A percentile compares a stretch with the other conserved stretches of the same genome.
These are phyloP conservation scores for Melinopterus prodromus DNA, from an alignment of 2,888 invertebrate species.

Conservation along the genomic window DNA sequence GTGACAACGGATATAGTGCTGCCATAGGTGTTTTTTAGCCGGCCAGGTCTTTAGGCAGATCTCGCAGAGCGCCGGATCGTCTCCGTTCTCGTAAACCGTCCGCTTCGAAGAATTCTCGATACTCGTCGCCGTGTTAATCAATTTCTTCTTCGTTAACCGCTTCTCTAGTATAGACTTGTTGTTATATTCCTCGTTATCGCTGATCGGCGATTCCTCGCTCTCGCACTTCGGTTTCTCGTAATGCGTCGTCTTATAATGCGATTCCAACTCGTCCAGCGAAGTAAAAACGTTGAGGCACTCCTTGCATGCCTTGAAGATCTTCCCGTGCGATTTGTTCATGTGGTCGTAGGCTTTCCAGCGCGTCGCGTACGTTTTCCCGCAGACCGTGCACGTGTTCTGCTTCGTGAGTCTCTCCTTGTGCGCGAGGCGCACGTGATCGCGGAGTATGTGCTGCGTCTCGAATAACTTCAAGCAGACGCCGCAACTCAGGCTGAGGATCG, in stretches of 20 bases:
- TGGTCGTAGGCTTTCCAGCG: constrained; percentile 70
- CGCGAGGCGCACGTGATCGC: constrained; percentile 64
- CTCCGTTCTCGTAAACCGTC: constrained; percentile 65
- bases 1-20: constrained; percentile 67
- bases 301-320: constrained; percentile 66
- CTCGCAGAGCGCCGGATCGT: constrained; percentile 61
- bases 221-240: constrained; percentile 20
- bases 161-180: constrained; percentile 55
- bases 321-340: constrained; percentile 67
- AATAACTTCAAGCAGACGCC: constrained; percentile 67
- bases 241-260: constrained; percentile 61
- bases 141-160: constrained; percentile 44
- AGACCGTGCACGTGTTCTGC: constrained; percentile 66
- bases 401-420: constrained; percentile 62
- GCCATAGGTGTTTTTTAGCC: constrained; percentile 69
- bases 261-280: constrained; percentile 61
- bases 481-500: constrained; percentile 66
- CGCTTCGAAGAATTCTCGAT: constrained; percentile 56
- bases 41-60: constrained; percentile 70
- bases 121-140: constrained; percentile 39
- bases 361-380: constrained; percentile 68
- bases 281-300: constrained; percentile 68
- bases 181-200: constrained; percentile 16
- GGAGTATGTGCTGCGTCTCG: constrained; percentile 65
- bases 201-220: constrained; percentile 34